Evolutionary conservation across 2,888 invertebrate species (phyloP), one percentile per base, ranked within the genome.

Genomic region (Latrodectus hesperus): DNA sequence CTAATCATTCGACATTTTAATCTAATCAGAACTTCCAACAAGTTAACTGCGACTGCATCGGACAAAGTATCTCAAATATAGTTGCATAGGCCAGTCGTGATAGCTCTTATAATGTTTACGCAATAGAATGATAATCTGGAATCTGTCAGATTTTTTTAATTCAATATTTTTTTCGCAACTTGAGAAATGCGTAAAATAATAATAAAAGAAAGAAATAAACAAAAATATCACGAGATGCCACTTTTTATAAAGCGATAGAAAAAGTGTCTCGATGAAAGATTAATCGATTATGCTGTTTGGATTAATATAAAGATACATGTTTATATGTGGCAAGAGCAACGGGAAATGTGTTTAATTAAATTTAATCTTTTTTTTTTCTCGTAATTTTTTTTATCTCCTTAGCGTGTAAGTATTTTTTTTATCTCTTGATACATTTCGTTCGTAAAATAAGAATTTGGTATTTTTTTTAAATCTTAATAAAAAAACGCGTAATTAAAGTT

Each of bases 341-440:
- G 85, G 85, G 74, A 85, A 85, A 79, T 52, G 85, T 85, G 85
- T 85, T 85, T 85, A 85, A 85, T 85, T 85, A 85, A 85, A 85
- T 79, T 85, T 85, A 26, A n/a, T 17, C 22, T 60, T 9, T 38
- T 38, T 38, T 38, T 38, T 60, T 11, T 4, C 60, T n/a, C n/a
- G n/a, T 16, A n/a, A 60, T 12, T 60, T 60, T 60, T 60, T 60
- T 60, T 60, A 14, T 60, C n/a, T 60, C 12, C 10, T 38, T 0
- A 38, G 38, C 4, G 38, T 38, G 38, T 38, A 6, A 38, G 0
- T 3, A 38, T 38, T 38, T 38, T 38, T 38, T 38, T 38, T 38
- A 38, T 38, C 38, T 38, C 4, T 38, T 38, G 38, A 38, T 38
- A 38, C 38, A 38, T 38, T 38, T 38, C 38, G 38, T 38, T 38